These are phyloP conservation scores for Meliscaeva auricollis DNA, from an alignment of 2,888 invertebrate species.

Conservation along the genomic window DNA sequence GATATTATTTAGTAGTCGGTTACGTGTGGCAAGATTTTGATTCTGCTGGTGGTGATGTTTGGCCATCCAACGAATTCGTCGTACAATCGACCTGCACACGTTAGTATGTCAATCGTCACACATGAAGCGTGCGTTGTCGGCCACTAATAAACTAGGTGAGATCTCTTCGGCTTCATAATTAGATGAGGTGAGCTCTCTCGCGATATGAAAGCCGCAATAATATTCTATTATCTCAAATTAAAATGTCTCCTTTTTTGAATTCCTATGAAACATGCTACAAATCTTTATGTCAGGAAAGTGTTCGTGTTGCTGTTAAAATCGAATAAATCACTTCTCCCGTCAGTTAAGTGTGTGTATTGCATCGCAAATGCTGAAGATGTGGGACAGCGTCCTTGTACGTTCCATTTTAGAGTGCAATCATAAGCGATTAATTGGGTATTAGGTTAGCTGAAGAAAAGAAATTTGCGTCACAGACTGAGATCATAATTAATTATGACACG, in stretches of 20 bases:
- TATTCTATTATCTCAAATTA: slow-evolving; percentile 56
- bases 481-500: slow-evolving; percentile 74
- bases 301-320: slow-evolving; percentile 73
- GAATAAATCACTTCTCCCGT: slow-evolving; percentile 73
- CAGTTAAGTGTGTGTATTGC: slow-evolving; percentile 48
- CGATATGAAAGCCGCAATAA: slow-evolving; percentile 16
- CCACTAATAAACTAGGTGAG: slow-evolving; percentile 75
- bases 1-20: slow-evolving; percentile 54
- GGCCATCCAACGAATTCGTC: slow-evolving; percentile 51
- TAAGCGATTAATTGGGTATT: slow-evolving; percentile 73
- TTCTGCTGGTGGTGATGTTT: slow-evolving; percentile 35
- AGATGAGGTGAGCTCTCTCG: slow-evolving; percentile 50
- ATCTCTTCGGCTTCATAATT: slow-evolving; percentile 51
- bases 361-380: slow-evolving; percentile 22
- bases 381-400: slow-evolving; percentile 45
- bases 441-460: slow-evolving; percentile 49
- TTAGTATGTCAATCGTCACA: slow-evolving; percentile 74
- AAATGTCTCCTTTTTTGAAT: slow-evolving; percentile 23
- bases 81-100: slow-evolving; percentile 61
- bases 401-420: slow-evolving; percentile 56
- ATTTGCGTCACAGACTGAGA: slow-evolving; percentile 53
- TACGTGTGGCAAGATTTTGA: slow-evolving; percentile 35
- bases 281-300: slow-evolving; percentile 66
- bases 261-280: slow-evolving; percentile 74
- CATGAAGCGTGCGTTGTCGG: slow-evolving; percentile 53